These are phyloP conservation scores for Cerastis leucographa DNA, from an alignment of 2,888 invertebrate genomes.

Conservation along the genomic window DNA sequence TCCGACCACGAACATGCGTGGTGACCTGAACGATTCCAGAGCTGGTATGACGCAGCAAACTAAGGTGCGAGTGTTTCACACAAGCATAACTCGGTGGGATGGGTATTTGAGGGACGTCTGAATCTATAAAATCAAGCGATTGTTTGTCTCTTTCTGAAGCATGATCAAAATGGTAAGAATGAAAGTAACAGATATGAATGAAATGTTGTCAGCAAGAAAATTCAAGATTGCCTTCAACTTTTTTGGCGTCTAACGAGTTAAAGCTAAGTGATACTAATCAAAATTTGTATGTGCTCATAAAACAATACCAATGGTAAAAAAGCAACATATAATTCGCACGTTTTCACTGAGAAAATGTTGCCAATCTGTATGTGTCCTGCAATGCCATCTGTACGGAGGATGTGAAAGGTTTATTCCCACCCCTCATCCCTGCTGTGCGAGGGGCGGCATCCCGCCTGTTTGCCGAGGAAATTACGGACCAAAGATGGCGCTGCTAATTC, in stretches of 20 bases:
- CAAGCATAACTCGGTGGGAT: neutral
- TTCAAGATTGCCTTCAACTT: neutral
- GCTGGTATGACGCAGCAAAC: slow-evolving; percentile 5
- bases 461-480: neutral
- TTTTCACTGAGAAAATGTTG: slow-evolving; percentile 9
- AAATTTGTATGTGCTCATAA: neutral
- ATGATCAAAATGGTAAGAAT: neutral
- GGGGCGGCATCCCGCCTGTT: neutral
- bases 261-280: neutral
- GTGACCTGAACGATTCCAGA: slow-evolving; percentile 5
- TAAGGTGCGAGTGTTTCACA: slow-evolving; percentile 5
- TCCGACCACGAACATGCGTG: neutral
- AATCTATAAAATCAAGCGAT: slow-evolving; percentile 25
- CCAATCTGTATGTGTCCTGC: neutral
- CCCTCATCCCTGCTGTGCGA: neutral
- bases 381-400: slow-evolving; percentile 45
- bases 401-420: slow-evolving; percentile 4
- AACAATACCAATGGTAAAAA: neutral
- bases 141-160: slow-evolving; percentile 28
- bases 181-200: slow-evolving; percentile 22
- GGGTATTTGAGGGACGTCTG: slow-evolving; percentile 11
- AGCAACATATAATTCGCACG: neutral
- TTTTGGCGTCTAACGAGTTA: neutral
- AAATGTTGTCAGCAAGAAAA: slow-evolving; percentile 26
- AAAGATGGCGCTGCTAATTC: slow-evolving; percentile 43